phyloP scores from a whole-genome alignment of 2,888 invertebrate species.

The Tinea semifulvella region DNA sequence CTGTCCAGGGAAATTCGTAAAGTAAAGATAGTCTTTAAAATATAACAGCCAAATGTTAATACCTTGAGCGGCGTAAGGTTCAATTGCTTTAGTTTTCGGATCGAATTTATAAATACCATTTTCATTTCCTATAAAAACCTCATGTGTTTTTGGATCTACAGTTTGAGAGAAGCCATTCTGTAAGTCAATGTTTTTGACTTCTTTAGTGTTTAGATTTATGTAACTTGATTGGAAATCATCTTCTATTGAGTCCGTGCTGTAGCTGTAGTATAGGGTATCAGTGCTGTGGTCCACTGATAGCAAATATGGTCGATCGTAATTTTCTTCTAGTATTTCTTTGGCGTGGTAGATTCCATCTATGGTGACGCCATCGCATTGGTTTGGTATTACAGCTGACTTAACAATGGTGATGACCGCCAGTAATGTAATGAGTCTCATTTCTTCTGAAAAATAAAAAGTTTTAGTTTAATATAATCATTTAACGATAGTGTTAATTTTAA shows the following conservation, averaged over 20 bases:
- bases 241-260: slow-evolving; percentile 26
- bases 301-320: slow-evolving; percentile 38
- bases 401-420: background rate
- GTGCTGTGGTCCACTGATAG: slow-evolving; percentile 37
- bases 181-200: slow-evolving; percentile 33
- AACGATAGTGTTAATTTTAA: too few relatives aligned
- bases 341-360: slow-evolving; percentile 33
- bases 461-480: too few relatives aligned
- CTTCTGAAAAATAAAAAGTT: background rate
- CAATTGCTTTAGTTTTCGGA: slow-evolving; percentile 30
- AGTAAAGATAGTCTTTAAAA: slow-evolving; percentile 40
- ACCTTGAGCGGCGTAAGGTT: slow-evolving; percentile 29
- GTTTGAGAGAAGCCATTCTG: slow-evolving; percentile 43
- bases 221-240: slow-evolving; percentile 36
- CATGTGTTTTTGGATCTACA: slow-evolving; percentile 34
- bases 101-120: slow-evolving; percentile 46
- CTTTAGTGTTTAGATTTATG: slow-evolving; percentile 37
- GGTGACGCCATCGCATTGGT: slow-evolving; percentile 30
- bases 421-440: background rate
- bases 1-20: slow-evolving; percentile 37
- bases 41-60: slow-evolving; percentile 36
- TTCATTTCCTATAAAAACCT: slow-evolving; percentile 40
- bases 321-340: slow-evolving; percentile 30
- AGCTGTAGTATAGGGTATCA: slow-evolving; percentile 43
- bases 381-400: background rate